Evolutionary conservation across 2,888 invertebrate species (phyloP).

Genomic region (Apamea anceps): DNA sequence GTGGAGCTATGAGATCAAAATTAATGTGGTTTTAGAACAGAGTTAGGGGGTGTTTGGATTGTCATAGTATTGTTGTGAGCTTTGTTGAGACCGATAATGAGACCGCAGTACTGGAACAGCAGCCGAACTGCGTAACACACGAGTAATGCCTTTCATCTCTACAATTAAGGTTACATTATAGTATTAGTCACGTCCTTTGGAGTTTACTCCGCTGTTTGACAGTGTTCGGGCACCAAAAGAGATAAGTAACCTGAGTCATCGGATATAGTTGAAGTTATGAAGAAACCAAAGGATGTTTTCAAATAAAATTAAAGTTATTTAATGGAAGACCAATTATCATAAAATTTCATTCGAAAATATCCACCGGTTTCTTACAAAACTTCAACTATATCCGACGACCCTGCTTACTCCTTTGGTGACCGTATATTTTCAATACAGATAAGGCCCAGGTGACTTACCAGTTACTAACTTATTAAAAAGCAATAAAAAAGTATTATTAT

Average conservation of each 20-base stretch:
- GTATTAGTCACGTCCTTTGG: background rate
- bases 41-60: slow-evolving; percentile 27
- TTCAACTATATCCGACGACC: too few relatives aligned
- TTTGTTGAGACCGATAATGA: slow-evolving; percentile 8
- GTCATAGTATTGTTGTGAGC: slow-evolving; percentile 11
- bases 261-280: too few relatives aligned
- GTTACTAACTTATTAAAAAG: background rate
- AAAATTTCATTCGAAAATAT: too few relatives aligned
- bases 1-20: slow-evolving; percentile 50
- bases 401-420: too few relatives aligned
- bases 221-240: too few relatives aligned
- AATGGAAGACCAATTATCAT: too few relatives aligned
- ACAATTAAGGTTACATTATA: background rate
- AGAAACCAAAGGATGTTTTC: too few relatives aligned
- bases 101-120: background rate
- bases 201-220: too few relatives aligned
- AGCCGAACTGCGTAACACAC: background rate
- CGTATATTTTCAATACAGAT: background rate
- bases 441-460: background rate
- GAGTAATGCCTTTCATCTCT: background rate
- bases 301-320: too few relatives aligned
- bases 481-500: background rate
- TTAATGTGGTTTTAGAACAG: slow-evolving; percentile 58
- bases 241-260: too few relatives aligned
- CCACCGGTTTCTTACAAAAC: too few relatives aligned